These are phyloP conservation scores for Onychostoma macrolepis DNA, from an alignment of 2,113 vertebrate genomes.

Conservation along the genomic window DNA sequence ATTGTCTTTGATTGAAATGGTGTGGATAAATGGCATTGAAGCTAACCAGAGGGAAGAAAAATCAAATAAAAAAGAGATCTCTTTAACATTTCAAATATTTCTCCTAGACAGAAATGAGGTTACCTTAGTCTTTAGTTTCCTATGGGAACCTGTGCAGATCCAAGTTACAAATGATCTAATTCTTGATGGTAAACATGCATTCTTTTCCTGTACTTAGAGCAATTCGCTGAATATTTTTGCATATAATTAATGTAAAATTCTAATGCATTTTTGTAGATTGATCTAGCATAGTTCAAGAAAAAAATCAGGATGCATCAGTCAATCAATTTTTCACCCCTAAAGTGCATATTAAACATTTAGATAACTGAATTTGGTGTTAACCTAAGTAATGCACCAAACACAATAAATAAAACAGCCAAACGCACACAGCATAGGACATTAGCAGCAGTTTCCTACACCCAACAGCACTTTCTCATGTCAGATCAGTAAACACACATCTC, in stretches of 20 bases:
- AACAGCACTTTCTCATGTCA: background rate
- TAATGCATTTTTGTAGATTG: background rate
- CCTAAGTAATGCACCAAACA: background rate
- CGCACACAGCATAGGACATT: background rate
- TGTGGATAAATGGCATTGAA: no score
- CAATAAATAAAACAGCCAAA: background rate
- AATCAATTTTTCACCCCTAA: background rate
- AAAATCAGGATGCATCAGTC: background rate
- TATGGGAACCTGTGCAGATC: background rate
- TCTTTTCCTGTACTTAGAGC: background rate
- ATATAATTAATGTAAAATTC: background rate
- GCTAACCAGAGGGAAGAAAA: no score
- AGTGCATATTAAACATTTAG: background rate
- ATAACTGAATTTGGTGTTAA: background rate
- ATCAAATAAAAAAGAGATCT: no score
- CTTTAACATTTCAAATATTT: no score
- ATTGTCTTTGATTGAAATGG: no score
- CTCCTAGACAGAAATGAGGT: no score
- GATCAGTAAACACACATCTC: slow-evolving; percentile 2
- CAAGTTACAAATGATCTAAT: background rate
- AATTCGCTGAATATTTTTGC: background rate
- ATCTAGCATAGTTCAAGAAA: background rate
- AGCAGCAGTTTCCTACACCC: background rate
- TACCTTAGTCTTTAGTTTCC: no score
- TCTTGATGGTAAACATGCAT: background rate